Percentiles rank a stretch among this genome's conserved stretches.
These are phyloP conservation scores for Polyploca ridens DNA, from an alignment of 2,888 invertebrate genomes.

Conservation along the genomic window DNA sequence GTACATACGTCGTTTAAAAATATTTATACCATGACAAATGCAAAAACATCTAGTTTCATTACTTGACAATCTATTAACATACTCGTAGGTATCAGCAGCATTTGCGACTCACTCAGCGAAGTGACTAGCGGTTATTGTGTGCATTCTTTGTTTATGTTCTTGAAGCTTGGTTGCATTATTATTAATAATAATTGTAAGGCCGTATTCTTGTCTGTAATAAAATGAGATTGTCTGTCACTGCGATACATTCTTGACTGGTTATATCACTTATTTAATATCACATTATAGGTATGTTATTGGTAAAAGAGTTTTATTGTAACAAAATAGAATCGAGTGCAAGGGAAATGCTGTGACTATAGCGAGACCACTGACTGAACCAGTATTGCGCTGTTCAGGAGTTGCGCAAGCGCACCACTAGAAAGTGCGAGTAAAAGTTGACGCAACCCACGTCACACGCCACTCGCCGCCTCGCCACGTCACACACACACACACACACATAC, in stretches of 20 bases:
- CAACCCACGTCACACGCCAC: constrained; percentile 75
- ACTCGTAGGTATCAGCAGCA: neutral
- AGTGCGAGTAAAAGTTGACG: constrained; percentile 85
- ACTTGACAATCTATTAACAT: constrained; percentile 15
- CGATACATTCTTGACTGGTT: constrained; percentile 42
- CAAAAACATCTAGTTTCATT: constrained; percentile 35
- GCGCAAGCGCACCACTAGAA: constrained; percentile 81
- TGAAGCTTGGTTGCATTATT: constrained; percentile 31
- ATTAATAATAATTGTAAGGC: constrained; percentile 52
- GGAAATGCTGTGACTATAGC: constrained; percentile 64
- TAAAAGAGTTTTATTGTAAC: neutral
- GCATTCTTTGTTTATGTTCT: constrained; percentile 37
- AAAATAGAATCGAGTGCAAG: constrained; percentile 26
- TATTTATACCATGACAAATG: constrained; percentile 46
- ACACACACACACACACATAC: constrained; percentile 38
- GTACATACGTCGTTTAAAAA: constrained; percentile 46
- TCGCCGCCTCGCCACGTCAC: constrained; percentile 56
- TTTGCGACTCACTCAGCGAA: constrained; percentile 18
- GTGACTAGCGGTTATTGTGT: constrained; percentile 18
- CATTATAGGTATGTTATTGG: neutral
- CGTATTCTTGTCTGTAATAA: constrained; percentile 39
- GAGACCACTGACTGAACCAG: constrained; percentile 71
- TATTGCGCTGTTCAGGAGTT: constrained; percentile 67
- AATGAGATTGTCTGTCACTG: constrained; percentile 32
- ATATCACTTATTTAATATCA: constrained; percentile 11